phyloP scores from a whole-genome alignment of 2,888 invertebrate species.

The Drosophila bunnanda region DNA sequence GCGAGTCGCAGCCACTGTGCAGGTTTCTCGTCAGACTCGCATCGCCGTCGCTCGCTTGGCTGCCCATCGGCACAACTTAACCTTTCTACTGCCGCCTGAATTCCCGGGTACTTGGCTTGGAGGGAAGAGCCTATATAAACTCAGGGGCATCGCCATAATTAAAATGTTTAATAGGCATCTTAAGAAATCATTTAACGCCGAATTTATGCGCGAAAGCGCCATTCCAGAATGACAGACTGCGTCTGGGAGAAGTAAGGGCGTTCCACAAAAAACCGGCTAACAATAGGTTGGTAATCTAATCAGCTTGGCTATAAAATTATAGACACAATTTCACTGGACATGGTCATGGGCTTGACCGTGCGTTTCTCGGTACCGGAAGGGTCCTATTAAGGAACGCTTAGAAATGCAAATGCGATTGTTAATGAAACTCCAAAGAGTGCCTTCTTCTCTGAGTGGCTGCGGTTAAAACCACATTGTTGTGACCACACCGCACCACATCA shows the following conservation, averaged over 20 bases:
- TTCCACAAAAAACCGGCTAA: slow-evolving; percentile 46
- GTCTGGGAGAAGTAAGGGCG: slow-evolving; percentile 7
- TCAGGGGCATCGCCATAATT: slow-evolving; percentile 68
- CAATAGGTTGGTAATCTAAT: slow-evolving; percentile 77
- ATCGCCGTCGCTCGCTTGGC: slow-evolving; percentile 49
- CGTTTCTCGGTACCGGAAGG: slow-evolving; percentile 74
- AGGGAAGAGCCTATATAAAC: slow-evolving; percentile 34
- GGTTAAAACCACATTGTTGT: background rate
- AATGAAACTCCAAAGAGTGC: slow-evolving; percentile 42
- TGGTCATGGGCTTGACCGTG: slow-evolving; percentile 40
- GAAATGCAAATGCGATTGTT: slow-evolving; percentile 49
- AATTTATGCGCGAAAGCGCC: slow-evolving; percentile 62
- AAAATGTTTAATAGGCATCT: slow-evolving; percentile 79
- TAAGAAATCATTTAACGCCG: slow-evolving; percentile 76
- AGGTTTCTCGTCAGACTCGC: slow-evolving; percentile 16
- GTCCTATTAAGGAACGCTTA: slow-evolving; percentile 70
- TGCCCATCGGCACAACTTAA: slow-evolving; percentile 43
- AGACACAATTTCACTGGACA: slow-evolving; percentile 59
- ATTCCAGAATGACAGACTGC: background rate
- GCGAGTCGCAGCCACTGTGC: slow-evolving; percentile 5
- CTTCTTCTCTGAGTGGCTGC: background rate
- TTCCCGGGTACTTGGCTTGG: slow-evolving; percentile 22
- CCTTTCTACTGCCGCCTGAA: slow-evolving; percentile 13
- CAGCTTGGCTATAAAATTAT: slow-evolving; percentile 71
- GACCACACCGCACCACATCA: background rate